Percentiles rank a stretch among this genome's conserved stretches.
Conservation (phyloP, 1,140 invertebrate species). For the Muscidifurax raptorellus region DNA sequence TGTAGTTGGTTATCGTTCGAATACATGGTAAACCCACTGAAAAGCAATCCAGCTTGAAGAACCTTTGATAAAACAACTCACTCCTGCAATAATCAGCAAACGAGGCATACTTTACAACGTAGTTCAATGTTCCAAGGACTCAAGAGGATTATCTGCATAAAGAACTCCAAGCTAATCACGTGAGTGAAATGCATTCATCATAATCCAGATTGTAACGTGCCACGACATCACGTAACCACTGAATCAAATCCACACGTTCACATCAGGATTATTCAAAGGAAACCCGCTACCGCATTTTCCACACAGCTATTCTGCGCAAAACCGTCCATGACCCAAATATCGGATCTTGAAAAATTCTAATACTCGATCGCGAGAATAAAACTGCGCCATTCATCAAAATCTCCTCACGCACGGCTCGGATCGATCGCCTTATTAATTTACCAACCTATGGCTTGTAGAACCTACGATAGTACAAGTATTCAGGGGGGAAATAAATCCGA, state of each 20-base stretch:
- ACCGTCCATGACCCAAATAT: background rate
- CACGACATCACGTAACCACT: no score
- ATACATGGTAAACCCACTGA: no score
- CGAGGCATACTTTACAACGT: no score
- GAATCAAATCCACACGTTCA: no score
- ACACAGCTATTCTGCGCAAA: background rate
- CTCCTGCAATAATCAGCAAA: no score
- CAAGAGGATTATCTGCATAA: background rate
- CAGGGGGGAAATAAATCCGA: background rate
- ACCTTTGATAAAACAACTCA: no score
- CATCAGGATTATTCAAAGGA: no score
- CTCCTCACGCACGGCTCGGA: background rate
- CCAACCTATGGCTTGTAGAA: background rate
- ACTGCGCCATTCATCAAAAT: slow-evolving; percentile 2
- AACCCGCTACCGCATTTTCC: no score
- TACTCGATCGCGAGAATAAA: background rate
- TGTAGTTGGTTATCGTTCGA: no score
- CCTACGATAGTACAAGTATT: background rate
- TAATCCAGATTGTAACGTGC: background rate
- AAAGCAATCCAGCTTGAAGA: no score
- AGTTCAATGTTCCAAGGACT: no score
- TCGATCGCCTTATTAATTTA: background rate
- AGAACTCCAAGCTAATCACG: background rate
- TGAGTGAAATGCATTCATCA: background rate
- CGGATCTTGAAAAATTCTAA: background rate